Evolutionary conservation across 2,888 invertebrate species (phyloP).

Genomic region (Agapostemon virescens): DNA sequence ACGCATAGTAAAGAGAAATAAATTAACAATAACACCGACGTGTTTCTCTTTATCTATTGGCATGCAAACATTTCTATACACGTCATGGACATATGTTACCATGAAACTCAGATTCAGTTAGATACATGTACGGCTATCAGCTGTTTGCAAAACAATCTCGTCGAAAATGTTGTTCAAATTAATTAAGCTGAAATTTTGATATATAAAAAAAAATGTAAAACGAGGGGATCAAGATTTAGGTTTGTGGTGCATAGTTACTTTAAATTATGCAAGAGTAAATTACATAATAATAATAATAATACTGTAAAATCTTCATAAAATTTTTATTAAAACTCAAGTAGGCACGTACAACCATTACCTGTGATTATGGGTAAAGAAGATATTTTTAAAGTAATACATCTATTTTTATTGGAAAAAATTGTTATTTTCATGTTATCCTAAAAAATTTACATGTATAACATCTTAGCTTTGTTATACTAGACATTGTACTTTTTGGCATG

Average conservation of each 20-base stretch:
- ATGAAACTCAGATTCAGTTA: conserved; percentile 25
- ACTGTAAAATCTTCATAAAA: not conserved
- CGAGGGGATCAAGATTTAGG: not conserved
- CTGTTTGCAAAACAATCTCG: conserved; percentile 39
- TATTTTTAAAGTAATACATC: conserved; percentile 51
- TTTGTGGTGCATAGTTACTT: not conserved
- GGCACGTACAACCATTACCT: conserved; percentile 1
- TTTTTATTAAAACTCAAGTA: not conserved
- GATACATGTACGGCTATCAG: conserved; percentile 36
- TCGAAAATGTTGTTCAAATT: not conserved
- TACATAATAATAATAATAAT: not conserved
- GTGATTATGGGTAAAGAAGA: conserved; percentile 48
- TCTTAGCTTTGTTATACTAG: conserved; percentile 32
- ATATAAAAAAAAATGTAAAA: conserved; percentile 11
- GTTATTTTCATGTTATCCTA: not conserved
- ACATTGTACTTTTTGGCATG: conserved; percentile 52
- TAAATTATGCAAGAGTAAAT: not conserved
- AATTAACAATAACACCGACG: conserved; percentile 16
- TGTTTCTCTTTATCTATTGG: conserved; percentile 27
- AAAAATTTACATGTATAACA: not conserved
- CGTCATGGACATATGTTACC: conserved; percentile 33
- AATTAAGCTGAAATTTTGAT: not conserved
- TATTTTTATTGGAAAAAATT: not conserved
- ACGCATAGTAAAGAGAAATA: conserved; percentile 38
- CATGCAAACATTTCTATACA: conserved; percentile 50